These are phyloP conservation scores for Trinorchestia longiramus DNA, from an alignment of 1,140 invertebrate species.

Conservation along the genomic window DNA sequence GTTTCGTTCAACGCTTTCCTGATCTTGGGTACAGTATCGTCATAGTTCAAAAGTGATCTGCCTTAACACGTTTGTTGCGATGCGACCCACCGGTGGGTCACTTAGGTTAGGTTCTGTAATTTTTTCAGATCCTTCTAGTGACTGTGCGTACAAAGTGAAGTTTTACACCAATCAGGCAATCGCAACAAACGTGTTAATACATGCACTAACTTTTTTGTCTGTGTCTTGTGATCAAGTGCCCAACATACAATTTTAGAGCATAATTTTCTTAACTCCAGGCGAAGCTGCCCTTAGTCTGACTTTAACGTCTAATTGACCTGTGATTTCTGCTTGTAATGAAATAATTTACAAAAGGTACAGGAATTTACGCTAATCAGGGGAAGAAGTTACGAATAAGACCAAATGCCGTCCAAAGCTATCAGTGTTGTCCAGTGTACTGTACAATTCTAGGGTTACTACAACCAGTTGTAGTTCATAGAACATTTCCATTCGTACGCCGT, in stretches of 20 bases:
- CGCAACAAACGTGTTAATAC: too few species aligned
- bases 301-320: neutral
- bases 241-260: neutral
- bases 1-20: neutral
- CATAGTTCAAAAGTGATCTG: neutral
- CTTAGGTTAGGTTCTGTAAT: too few species aligned
- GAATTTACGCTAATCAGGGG: neutral
- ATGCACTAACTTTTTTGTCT: neutral
- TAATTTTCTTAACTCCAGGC: neutral
- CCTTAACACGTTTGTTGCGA: too few species aligned
- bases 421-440: neutral
- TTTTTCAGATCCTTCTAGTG: too few species aligned
- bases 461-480: neutral
- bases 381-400: neutral
- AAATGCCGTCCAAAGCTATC: neutral
- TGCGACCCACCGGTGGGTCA: too few species aligned
- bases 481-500: neutral
- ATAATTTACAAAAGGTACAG: neutral
- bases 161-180: too few species aligned
- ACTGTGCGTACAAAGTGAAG: too few species aligned
- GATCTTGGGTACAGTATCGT: neutral
- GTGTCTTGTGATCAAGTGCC: neutral
- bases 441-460: neutral
- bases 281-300: neutral
- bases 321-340: neutral